These are phyloP conservation scores for Callopanchax toddi DNA, from an alignment of 2,113 vertebrate genomes.

Conservation along the genomic window DNA sequence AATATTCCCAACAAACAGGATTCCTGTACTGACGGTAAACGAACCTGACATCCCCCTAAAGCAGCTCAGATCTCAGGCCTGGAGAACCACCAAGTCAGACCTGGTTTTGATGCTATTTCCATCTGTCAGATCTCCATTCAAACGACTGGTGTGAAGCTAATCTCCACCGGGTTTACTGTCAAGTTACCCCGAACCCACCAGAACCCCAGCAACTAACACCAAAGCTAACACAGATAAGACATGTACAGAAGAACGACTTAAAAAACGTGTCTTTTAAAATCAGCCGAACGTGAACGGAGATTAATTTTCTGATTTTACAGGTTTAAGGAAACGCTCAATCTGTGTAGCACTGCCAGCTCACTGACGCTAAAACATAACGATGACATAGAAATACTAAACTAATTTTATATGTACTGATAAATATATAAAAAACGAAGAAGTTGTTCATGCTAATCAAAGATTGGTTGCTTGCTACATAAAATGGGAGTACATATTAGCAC, in stretches of 20 bases:
- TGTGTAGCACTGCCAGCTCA: neutral
- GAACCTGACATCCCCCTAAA: slow-evolving; percentile 7
- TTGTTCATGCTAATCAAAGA: neutral
- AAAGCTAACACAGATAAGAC: too few species aligned
- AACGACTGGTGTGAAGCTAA: neutral
- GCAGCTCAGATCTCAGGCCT: slow-evolving; percentile 17
- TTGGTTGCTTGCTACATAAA: neutral
- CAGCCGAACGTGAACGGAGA: too few species aligned
- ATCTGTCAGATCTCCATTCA: slow-evolving; percentile 8
- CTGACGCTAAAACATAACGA: neutral
- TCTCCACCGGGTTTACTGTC: slow-evolving; percentile 1
- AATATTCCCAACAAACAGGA: neutral
- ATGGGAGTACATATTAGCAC: neutral
- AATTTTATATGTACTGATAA: neutral
- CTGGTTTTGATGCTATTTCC: neutral
- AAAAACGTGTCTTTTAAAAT: too few species aligned
- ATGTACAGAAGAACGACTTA: too few species aligned
- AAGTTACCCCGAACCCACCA: too few species aligned
- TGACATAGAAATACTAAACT: neutral
- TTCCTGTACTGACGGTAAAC: neutral
- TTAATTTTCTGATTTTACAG: neutral
- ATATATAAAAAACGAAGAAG: neutral
- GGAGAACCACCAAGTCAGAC: neutral
- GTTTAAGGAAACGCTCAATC: neutral
- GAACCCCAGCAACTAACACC: too few species aligned